Percentiles rank a stretch among this genome's conserved stretches.
Conservation (phyloP, 2,888 invertebrate genomes). For the Melinaea marsaeus region DNA sequence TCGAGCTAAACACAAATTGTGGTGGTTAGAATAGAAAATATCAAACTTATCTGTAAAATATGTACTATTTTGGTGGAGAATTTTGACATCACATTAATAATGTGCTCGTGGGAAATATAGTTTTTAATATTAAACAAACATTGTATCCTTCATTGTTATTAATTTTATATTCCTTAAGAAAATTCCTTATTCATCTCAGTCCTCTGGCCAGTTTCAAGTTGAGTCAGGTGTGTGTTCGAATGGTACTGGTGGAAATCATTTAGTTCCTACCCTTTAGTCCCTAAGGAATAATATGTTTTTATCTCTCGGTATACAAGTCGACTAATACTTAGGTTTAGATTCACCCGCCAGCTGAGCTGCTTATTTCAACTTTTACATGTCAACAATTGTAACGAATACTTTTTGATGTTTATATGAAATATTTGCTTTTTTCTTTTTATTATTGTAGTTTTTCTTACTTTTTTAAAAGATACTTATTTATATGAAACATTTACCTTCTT, state of each 20-base stretch:
- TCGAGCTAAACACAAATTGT: constrained; percentile 3
- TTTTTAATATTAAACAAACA: no score
- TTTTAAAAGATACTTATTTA: no score
- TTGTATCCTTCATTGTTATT: not conserved
- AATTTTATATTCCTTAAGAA: not conserved
- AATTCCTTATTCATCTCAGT: not conserved
- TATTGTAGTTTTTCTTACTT: no score
- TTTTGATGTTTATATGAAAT: no score
- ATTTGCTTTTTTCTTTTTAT: no score
- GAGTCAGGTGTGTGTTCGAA: constrained; percentile 57
- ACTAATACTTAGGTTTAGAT: not conserved
- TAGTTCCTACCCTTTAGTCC: constrained; percentile 46
- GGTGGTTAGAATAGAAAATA: not conserved
- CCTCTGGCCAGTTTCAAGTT: not conserved
- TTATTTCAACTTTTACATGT: not conserved
- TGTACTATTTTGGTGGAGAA: no score
- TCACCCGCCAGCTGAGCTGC: not conserved
- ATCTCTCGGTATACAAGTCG: constrained; percentile 21
- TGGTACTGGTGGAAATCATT: constrained; percentile 54
- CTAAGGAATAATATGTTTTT: constrained; percentile 44
- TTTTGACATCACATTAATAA: no score
- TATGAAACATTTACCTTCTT: no score
- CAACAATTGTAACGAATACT: no score
- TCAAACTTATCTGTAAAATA: not conserved
- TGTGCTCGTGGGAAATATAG: no score